Conservation (phyloP, 2,113 vertebrate genomes). For the Vidua macroura region DNA sequence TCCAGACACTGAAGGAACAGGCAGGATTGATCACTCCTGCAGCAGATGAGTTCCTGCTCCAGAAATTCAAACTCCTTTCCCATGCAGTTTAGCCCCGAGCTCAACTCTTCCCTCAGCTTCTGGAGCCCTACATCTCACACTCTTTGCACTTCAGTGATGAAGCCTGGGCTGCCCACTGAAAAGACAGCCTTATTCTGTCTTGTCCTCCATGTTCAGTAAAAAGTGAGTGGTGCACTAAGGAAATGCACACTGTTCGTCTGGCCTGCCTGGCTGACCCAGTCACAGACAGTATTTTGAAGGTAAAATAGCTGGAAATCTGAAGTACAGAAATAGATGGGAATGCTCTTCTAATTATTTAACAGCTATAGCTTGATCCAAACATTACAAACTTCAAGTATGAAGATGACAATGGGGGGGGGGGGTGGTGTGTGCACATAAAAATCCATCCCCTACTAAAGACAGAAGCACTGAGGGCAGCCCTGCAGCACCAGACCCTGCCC, state of each 20-base stretch:
- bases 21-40: rapidly evolving
- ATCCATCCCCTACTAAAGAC: background rate
- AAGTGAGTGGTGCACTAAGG: rapidly evolving
- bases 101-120: background rate
- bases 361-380: background rate
- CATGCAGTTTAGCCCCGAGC: rapidly evolving
- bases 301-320: background rate
- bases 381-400: background rate
- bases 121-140: rapidly evolving
- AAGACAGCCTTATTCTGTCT: background rate
- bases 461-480: rapidly evolving
- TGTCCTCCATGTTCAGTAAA: rapidly evolving
- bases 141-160: background rate
- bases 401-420: background rate
- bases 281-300: rapidly evolving
- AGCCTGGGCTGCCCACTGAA: background rate
- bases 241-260: rapidly evolving
- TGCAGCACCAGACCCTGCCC: background rate
- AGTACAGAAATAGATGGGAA: background rate
- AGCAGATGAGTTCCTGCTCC: background rate
- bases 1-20: rapidly evolving
- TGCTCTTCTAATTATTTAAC: background rate
- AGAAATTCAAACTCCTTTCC: background rate
- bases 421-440: background rate
- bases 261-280: background rate